Base-by-base conservation (phyloP, 2,888 invertebrate species). In the Tigriopus californicus region DNA sequence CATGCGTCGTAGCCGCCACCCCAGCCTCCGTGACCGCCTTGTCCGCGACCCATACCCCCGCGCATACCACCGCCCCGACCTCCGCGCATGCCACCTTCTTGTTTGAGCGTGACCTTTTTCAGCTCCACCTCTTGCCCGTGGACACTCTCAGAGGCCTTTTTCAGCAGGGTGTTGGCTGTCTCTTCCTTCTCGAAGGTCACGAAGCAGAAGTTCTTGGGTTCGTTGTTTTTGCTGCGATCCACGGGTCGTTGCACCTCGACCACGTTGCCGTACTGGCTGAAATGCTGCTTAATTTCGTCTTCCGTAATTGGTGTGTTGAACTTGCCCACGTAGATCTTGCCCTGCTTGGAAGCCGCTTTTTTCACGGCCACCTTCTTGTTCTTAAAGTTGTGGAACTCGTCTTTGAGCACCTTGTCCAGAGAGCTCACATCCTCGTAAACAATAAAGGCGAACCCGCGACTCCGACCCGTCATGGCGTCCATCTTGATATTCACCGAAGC, bases 171-270 rank as follows among this genome's bases (percentile, higher is more conserved):
- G 15, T 56, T 44, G n/a, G 56, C 56, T 10, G 56, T 18, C 1
- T 56, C 56, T 24, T 56, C 56, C 44, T 56, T 56, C 44, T 56
- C 56, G 15, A 56, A 56, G 44, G 56, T 56, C 11, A 56, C 56
- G 44, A 56, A 56, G 44, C 56, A 56, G 22, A 56, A 56, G 56
- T 56, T 56, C 33, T 56, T 56, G 56, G 56, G 56, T 25, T 56
- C 56, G 24, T 20, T 42, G 44, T 56, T 46, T 22, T 56, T 56
- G 44, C 42, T 42, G 5, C 56, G n/a, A 15, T 56, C 56, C 6
- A 56, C 56, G n/a, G 56, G 56, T 20, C 56, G 20, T 25, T 56
- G 56, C 6, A 56, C 44, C 18, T 56, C 56, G 18, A 56, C 56
- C 13, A 56, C 56, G 2, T 4, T 56, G 56, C 56, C 56, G 24